These are phyloP conservation scores for Amphiprion clarkii DNA, from an alignment of 2,797 vertebrate genomes.

Conservation along the genomic window DNA sequence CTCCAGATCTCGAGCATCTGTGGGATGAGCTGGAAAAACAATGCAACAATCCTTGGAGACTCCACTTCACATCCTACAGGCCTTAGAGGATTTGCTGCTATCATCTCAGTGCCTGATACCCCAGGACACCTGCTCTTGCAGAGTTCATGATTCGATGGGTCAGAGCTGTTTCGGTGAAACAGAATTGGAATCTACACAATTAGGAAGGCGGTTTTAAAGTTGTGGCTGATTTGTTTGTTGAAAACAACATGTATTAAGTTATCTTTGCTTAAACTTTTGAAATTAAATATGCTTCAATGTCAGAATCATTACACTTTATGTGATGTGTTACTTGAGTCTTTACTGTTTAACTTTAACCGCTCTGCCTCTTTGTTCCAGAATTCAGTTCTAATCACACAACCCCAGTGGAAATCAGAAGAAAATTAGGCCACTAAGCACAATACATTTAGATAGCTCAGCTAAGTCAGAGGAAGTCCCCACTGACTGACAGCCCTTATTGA, in stretches of 20 bases:
- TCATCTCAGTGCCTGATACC: no score
- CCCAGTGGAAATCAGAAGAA: slow-evolving; percentile 35
- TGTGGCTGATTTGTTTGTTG: background rate
- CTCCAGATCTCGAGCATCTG: no score
- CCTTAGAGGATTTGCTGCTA: no score
- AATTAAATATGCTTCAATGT: slow-evolving; percentile 8
- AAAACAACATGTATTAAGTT: background rate
- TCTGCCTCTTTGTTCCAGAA: slow-evolving; percentile 28
- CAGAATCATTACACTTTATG: slow-evolving; percentile 1
- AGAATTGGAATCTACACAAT: no score
- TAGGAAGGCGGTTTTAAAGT: no score
- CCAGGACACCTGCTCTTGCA: no score
- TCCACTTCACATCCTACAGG: no score
- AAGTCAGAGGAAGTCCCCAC: slow-evolving; percentile 31
- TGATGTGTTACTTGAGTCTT: slow-evolving; percentile 12
- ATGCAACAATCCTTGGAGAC: no score
- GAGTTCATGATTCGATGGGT: no score
- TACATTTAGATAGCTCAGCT: slow-evolving; percentile 27
- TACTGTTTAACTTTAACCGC: slow-evolving; percentile 9
- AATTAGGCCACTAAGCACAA: slow-evolving; percentile 29
- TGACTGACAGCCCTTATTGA: slow-evolving; percentile 40
- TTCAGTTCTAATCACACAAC: slow-evolving; percentile 13
- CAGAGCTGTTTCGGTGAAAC: no score
- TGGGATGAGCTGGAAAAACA: no score
- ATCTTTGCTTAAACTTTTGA: background rate